phyloP scores from a whole-genome alignment of 2,888 invertebrate genomes.

The Coelinius sp. region DNA sequence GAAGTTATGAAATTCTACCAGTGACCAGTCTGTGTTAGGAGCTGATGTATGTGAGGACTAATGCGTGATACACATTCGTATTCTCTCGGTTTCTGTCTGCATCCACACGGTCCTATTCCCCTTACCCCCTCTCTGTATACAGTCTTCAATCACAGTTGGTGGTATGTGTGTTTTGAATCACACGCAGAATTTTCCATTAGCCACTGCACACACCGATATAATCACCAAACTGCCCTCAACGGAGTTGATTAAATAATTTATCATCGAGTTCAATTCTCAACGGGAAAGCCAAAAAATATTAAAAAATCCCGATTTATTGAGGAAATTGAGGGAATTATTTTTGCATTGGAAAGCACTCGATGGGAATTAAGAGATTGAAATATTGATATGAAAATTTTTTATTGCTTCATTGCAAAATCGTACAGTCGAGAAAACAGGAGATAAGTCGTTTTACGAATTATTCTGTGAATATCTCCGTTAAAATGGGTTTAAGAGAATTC shows the following conservation, averaged over 20 bases:
- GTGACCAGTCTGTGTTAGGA: conserved; percentile 37
- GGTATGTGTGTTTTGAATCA: conserved; percentile 39
- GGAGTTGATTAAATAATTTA: not conserved
- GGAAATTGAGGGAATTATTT: not conserved
- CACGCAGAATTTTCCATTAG: conserved; percentile 42
- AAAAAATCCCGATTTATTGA: not conserved
- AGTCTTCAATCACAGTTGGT: not conserved
- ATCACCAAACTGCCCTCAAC: not conserved
- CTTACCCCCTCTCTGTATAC: not conserved
- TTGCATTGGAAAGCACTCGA: not conserved
- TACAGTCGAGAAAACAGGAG: no score
- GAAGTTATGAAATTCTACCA: conserved; percentile 39
- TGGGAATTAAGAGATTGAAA: no score
- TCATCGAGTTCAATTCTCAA: not conserved
- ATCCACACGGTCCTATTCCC: not conserved
- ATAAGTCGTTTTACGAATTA: no score
- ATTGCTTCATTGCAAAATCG: no score
- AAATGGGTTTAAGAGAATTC: no score
- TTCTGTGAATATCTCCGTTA: no score
- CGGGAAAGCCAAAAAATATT: not conserved
- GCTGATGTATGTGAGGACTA: not conserved
- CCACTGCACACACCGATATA: conserved; percentile 1
- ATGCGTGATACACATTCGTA: not conserved
- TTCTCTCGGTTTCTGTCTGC: not conserved
- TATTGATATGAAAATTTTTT: no score